Evolutionary conservation across 1,140 invertebrate species (phyloP).

Genomic region (Apolygus lucorum): DNA sequence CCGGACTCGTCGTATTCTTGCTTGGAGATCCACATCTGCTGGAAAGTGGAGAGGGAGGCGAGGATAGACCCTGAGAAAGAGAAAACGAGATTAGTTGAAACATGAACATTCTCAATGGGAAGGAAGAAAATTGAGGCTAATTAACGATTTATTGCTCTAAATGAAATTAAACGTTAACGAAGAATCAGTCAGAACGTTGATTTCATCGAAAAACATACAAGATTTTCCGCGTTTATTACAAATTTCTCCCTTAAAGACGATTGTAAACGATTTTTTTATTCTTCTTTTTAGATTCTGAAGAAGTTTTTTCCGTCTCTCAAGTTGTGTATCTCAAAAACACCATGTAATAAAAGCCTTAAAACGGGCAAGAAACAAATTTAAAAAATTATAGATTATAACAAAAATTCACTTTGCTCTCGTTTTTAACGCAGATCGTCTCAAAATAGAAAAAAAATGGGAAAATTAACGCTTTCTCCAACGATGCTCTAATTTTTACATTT

Average conservation of each 20-base stretch:
- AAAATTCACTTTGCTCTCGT: too few species aligned
- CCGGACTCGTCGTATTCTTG: conserved; percentile 93
- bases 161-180: not conserved
- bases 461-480: too few species aligned
- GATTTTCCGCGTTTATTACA: not conserved
- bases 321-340: not conserved
- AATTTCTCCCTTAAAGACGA: not conserved
- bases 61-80: conserved; percentile 55
- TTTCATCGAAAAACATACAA: not conserved
- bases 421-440: too few species aligned
- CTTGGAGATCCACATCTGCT: conserved; percentile 93
- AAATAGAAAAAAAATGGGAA: too few species aligned
- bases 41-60: conserved; percentile 79
- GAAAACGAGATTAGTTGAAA: not conserved
- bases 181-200: not conserved
- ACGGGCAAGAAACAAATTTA: not conserved
- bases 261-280: not conserved
- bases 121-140: not conserved
- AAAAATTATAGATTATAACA: not conserved
- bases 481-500: too few species aligned
- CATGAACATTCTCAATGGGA: too few species aligned
- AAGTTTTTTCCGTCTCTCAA: too few species aligned
- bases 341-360: not conserved
- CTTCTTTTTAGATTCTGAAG: not conserved
- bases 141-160: not conserved